Evolutionary conservation across 2,797 vertebrate species (phyloP).

Genomic region (Lutjanus argentimaculatus): DNA sequence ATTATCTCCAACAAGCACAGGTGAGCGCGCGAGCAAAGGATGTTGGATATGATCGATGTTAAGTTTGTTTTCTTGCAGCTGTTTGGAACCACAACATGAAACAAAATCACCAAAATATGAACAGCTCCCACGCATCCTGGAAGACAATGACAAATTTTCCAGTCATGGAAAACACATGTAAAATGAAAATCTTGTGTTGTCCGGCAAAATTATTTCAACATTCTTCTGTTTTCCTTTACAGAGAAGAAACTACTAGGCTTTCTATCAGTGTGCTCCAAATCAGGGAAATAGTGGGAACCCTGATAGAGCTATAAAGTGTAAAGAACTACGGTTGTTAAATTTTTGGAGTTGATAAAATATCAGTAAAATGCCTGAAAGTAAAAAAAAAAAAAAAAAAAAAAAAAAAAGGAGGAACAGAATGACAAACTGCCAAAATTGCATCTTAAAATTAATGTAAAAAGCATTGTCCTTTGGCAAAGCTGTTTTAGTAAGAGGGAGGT

Average conservation of each 20-base stretch:
- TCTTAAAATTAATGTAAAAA: not conserved
- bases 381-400: not conserved
- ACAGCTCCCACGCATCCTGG: not conserved
- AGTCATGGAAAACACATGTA: no score
- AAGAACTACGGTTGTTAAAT: not conserved
- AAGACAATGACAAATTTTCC: no score
- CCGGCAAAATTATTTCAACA: no score
- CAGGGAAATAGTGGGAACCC: no score
- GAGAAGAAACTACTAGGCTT: no score
- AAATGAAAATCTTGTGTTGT: no score
- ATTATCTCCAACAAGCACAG: slow-evolving; percentile 90
- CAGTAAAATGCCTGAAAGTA: not conserved
- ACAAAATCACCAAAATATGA: not conserved
- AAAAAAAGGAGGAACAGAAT: not conserved
- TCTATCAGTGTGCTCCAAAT: no score
- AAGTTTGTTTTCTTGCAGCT: not conserved
- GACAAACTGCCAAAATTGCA: not conserved
- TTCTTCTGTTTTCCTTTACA: no score
- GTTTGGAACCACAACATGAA: not conserved
- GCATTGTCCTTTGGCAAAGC: not conserved
- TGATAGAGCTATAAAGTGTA: not conserved
- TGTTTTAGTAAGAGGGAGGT: not conserved
- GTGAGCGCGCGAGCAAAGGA: slow-evolving; percentile 65
- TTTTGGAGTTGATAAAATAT: not conserved
- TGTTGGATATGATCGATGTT: not conserved